Evolutionary conservation across 2,113 vertebrate genomes (phyloP).

Genomic region (Dasyornis broadbenti): DNA sequence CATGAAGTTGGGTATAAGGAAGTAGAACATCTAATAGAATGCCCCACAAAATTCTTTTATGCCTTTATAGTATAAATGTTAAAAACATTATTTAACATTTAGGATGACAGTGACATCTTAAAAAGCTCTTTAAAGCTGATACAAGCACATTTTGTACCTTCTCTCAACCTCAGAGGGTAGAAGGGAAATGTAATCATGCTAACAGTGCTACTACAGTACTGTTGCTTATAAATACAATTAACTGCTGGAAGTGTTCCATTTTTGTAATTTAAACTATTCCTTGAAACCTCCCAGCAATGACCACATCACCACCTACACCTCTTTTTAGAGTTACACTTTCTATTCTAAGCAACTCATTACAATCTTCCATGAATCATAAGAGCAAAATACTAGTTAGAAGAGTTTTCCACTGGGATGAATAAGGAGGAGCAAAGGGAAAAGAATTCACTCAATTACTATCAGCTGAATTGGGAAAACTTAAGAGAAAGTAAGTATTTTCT

Average conservation of each 20-base stretch:
- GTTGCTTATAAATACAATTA: background rate
- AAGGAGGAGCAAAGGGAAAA: background rate
- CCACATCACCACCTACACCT: background rate
- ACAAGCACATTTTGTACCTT: background rate
- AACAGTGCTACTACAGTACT: background rate
- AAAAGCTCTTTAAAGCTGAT: background rate
- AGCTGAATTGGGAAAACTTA: background rate
- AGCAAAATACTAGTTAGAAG: background rate
- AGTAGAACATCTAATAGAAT: background rate
- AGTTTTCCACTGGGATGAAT: background rate
- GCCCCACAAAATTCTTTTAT: background rate
- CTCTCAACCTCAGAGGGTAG: background rate
- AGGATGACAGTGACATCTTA: background rate
- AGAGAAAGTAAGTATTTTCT: background rate
- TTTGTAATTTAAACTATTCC: background rate
- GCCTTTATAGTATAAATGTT: background rate
- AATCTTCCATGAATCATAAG: background rate
- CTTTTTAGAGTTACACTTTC: background rate
- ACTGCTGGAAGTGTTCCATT: background rate
- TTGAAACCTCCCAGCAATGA: background rate
- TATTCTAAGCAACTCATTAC: background rate
- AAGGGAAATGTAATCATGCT: background rate
- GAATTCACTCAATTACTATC: background rate
- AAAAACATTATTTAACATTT: background rate
- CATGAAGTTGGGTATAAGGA: fast-evolving